phyloP scores from a whole-genome alignment of 2,113 vertebrate species.

The Panurus biarmicus region DNA sequence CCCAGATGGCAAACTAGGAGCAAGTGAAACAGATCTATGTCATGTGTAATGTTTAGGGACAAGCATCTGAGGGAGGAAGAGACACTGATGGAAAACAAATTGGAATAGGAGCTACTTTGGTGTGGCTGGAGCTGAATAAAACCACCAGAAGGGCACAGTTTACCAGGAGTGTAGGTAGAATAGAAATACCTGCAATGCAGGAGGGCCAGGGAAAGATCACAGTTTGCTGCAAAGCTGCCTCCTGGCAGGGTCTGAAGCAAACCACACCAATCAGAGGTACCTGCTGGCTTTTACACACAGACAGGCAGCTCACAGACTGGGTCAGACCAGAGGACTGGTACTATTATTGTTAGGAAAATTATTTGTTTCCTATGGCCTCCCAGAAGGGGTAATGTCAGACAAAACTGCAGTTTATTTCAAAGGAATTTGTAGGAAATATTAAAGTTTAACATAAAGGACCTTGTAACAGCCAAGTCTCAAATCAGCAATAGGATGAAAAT shows the following conservation, averaged over 20 bases:
- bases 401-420: not conserved
- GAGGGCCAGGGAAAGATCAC: not conserved
- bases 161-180: not conserved
- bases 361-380: slow-evolving; percentile 29
- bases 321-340: not conserved
- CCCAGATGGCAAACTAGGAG: not conserved
- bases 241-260: not conserved
- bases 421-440: not conserved
- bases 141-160: not conserved
- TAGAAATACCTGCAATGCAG: not conserved
- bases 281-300: not conserved
- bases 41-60: not conserved
- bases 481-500: not conserved
- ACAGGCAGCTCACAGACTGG: not conserved
- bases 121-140: not conserved
- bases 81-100: not conserved
- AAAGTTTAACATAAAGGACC: not conserved
- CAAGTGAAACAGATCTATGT: not conserved
- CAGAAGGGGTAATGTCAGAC: not conserved
- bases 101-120: not conserved
- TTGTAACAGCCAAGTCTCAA: not conserved
- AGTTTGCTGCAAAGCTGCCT: not conserved
- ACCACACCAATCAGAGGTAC: not conserved
- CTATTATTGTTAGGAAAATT: slow-evolving; percentile 9
- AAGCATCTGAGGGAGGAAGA: not conserved